Conservation (phyloP, 2,888 invertebrate species). For the Bibio marci region DNA sequence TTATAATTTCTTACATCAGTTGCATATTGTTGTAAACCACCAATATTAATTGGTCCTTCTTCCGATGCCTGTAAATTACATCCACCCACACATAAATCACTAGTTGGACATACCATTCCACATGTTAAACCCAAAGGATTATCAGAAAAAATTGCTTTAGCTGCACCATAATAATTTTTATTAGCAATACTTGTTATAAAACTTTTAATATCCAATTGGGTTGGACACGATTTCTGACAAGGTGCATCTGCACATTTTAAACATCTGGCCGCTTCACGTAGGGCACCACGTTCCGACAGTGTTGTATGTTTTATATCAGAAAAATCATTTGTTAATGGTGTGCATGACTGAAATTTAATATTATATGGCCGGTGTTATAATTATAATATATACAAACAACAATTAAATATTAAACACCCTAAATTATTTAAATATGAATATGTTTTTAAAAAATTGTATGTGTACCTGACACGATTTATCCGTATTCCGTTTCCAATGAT, state of each 20-base stretch:
- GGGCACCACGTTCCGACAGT: constrained; percentile 83
- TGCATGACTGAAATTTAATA: constrained; percentile 38
- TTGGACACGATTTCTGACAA: constrained; percentile 97
- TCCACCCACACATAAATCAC: constrained; percentile 94
- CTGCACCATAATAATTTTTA: constrained; percentile 97
- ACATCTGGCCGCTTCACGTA: constrained; percentile 76
- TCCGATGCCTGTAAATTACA: constrained; percentile 93
- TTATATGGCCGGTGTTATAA: background rate
- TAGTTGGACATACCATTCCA: constrained; percentile 98
- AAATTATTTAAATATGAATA: too few species aligned
- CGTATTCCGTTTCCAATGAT: constrained; percentile 88
- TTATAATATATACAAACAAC: too few species aligned
- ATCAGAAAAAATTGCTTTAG: constrained; percentile 89
- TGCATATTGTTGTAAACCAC: constrained; percentile 94
- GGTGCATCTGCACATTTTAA: constrained; percentile 92
- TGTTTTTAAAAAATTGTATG: too few species aligned
- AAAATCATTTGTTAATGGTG: constrained; percentile 69
- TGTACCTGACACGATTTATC: constrained; percentile 65
- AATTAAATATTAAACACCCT: too few species aligned
- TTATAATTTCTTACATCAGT: constrained; percentile 43
- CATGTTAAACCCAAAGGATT: constrained; percentile 91
- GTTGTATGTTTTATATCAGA: constrained; percentile 96
- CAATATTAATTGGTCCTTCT: constrained; percentile 97
- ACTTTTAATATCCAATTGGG: constrained; percentile 89
- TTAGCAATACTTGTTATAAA: constrained; percentile 95